Percentiles rank a stretch among this genome's conserved stretches.
Evolutionary conservation across 1,140 invertebrate genomes (phyloP).

Genomic region (Neodiprion fabricii): DNA sequence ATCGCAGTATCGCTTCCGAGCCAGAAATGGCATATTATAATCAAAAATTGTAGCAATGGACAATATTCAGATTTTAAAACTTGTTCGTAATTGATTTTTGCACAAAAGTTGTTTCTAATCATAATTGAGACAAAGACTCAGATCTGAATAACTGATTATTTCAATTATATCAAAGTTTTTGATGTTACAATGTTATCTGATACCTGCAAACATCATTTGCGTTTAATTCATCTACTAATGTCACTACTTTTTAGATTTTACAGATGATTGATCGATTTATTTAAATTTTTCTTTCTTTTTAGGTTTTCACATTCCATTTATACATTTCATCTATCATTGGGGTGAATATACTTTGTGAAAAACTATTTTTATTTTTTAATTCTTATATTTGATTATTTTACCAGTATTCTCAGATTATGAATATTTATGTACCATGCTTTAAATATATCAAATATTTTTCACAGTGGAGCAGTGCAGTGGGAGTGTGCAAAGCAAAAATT

Average conservation of each 20-base stretch:
- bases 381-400: conserved; percentile 15
- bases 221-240: too few species aligned
- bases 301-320: conserved; percentile 14
- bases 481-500: conserved; percentile 17
- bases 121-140: neutral
- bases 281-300: conserved; percentile 6
- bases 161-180: neutral
- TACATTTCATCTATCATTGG: neutral
- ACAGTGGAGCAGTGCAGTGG: conserved; percentile 17
- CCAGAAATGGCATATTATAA: neutral
- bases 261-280: neutral
- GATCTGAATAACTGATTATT: neutral
- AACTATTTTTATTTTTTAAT: conserved; percentile 6
- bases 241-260: neutral
- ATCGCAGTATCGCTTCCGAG: neutral
- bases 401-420: conserved; percentile 11
- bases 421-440: conserved; percentile 17
- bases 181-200: neutral
- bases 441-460: conserved; percentile 28
- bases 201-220: neutral
- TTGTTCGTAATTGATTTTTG: neutral
- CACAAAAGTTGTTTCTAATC: neutral
- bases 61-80: neutral
- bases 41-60: neutral
- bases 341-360: conserved; percentile 10